A percentile compares a stretch with the other conserved stretches of the same genome.
These are phyloP conservation scores for Andrena camellia DNA, from an alignment of 2,888 invertebrate genomes.

Conservation along the genomic window DNA sequence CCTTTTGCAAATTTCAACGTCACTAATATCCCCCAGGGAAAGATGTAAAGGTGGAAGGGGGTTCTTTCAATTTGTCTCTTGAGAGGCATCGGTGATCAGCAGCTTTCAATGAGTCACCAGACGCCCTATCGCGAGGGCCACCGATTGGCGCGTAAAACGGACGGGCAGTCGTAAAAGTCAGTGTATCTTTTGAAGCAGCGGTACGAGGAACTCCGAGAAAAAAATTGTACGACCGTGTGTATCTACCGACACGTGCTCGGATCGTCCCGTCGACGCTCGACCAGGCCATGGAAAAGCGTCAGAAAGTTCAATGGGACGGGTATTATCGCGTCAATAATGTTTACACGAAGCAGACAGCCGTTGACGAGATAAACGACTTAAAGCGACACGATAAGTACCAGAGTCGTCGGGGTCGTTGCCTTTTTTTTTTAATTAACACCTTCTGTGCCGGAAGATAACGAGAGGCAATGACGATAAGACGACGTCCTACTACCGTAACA, in stretches of 20 bases:
- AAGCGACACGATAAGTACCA: conserved; percentile 71
- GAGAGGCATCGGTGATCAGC: conserved; percentile 3
- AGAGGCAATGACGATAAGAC: conserved; percentile 57
- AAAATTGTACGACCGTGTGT: conserved; percentile 36
- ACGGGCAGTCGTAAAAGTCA: conserved; percentile 60
- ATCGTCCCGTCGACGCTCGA: not conserved
- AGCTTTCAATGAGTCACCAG: conserved; percentile 5
- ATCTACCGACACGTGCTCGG: conserved; percentile 51
- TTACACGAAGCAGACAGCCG: conserved; percentile 70
- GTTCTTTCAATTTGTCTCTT: not conserved
- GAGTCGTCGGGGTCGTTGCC: conserved; percentile 30
- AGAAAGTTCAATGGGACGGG: conserved; percentile 54
- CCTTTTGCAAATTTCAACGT: not conserved
- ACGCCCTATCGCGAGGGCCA: conserved; percentile 5
- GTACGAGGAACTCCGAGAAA: conserved; percentile 21
- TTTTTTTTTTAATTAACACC: conserved; percentile 70
- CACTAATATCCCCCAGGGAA: not conserved
- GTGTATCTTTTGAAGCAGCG: conserved; percentile 42
- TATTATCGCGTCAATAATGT: conserved; percentile 75
- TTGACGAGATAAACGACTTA: conserved; percentile 72
- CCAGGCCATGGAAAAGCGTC: conserved; percentile 55
- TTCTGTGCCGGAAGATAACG: conserved; percentile 64
- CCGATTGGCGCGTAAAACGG: conserved; percentile 53
- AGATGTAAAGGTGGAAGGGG: not conserved
- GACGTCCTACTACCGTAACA: conserved; percentile 45